Conservation (phyloP, 2,888 invertebrate species). For the Mythimna vitellina region DNA sequence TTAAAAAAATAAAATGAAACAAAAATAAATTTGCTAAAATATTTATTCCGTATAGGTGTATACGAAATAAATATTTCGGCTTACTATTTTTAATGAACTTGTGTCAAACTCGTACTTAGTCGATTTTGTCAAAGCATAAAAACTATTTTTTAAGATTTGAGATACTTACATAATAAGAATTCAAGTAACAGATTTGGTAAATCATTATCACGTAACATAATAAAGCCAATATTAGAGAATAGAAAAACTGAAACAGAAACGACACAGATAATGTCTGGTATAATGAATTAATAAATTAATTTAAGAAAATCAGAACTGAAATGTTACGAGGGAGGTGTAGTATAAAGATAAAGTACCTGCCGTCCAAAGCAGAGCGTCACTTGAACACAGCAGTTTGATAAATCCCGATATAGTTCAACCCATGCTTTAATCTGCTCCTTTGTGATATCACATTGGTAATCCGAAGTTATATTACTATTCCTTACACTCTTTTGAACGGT, state of each 20-base stretch:
- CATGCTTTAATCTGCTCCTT: conserved; percentile 21
- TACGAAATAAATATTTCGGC: no score
- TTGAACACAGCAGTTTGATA: conserved; percentile 19
- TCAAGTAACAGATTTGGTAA: conserved; percentile 15
- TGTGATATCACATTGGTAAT: conserved; percentile 13
- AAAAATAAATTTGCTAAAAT: background rate
- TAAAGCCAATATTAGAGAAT: conserved; percentile 2
- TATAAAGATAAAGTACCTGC: conserved; percentile 15
- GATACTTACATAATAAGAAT: conserved; percentile 13
- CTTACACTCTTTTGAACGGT: background rate
- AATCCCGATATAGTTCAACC: conserved; percentile 24
- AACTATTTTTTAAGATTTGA: background rate
- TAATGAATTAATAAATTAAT: background rate
- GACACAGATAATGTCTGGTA: background rate
- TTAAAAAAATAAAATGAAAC: background rate
- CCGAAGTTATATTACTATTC: background rate
- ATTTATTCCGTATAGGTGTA: no score
- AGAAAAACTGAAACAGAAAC: conserved; percentile 21
- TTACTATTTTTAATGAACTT: no score
- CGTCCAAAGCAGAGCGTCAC: conserved; percentile 19
- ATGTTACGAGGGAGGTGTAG: background rate
- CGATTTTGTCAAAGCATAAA: background rate
- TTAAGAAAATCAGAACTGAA: background rate
- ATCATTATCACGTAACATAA: conserved; percentile 8
- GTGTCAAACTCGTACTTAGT: background rate